A percentile compares a stretch with the other conserved stretches of the same genome.
Conservation (phyloP, 2,113 vertebrate species). For the Tragelaphus scriptus region DNA sequence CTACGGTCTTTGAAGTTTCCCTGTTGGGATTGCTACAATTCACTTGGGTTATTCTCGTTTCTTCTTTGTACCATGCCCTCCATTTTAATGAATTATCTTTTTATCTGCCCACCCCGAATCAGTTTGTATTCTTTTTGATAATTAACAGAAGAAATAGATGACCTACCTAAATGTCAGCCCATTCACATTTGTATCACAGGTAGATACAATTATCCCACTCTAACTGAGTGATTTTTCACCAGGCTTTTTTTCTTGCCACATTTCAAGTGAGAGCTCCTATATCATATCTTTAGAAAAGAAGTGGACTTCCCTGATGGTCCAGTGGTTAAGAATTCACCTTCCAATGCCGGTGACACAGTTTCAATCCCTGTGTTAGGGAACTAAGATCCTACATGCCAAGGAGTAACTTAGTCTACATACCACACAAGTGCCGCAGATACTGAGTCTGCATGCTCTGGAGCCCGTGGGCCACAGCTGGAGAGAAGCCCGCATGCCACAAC, state of each 20-base stretch:
- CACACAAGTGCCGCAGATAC: neutral
- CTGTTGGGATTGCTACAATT: neutral
- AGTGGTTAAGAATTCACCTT: neutral
- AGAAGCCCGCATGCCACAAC: neutral
- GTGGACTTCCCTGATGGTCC: neutral
- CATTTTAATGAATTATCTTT: neutral
- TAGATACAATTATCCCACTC: neutral
- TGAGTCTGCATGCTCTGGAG: neutral
- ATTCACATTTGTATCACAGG: accelerated
- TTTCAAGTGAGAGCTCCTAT: neutral
- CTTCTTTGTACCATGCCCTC: neutral
- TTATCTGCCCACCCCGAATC: neutral
- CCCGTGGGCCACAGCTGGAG: neutral
- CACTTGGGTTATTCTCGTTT: neutral
- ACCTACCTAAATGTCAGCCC: neutral
- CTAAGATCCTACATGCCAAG: neutral
- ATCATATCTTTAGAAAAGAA: neutral
- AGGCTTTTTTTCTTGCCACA: neutral
- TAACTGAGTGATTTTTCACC: neutral
- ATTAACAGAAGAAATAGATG: neutral
- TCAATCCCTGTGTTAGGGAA: neutral
- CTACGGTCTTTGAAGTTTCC: neutral
- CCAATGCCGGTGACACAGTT: neutral
- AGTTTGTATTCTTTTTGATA: neutral
- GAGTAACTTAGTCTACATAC: neutral